A percentile compares a stretch with the other conserved stretches of the same genome.
phyloP scores from a whole-genome alignment of 53 echinoderm and acorn worm species.

The Zoroaster sp. region DNA sequence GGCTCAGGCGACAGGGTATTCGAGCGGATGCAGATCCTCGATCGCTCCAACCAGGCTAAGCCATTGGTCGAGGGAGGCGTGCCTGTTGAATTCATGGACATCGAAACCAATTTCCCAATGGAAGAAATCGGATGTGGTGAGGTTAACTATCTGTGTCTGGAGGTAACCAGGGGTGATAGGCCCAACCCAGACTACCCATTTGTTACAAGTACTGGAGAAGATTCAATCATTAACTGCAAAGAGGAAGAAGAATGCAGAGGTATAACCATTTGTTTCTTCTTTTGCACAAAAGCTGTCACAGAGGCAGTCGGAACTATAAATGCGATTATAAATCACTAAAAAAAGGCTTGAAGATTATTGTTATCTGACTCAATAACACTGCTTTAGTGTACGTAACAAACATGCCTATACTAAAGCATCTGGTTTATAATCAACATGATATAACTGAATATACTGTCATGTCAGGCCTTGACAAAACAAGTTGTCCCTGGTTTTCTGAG shows the following conservation, averaged over 20 bases:
- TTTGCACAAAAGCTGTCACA: neutral
- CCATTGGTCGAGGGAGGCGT: constrained; percentile 48
- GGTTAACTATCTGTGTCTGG: constrained; percentile 76
- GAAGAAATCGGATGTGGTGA: constrained; percentile 77
- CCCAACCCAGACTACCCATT: constrained; percentile 82
- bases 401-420: no score
- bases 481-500: no score
- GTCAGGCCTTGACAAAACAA: no score
- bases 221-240: constrained; percentile 64
- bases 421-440: no score
- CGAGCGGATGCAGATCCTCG: constrained; percentile 67
- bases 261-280: constrained; percentile 15
- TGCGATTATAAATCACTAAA: no score
- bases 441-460: no score
- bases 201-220: constrained; percentile 41
- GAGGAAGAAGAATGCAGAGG: constrained; percentile 68
- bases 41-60: constrained; percentile 37
- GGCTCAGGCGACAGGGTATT: constrained; percentile 70
- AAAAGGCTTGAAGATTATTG: no score
- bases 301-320: no score
- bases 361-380: no score
- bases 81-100: constrained; percentile 57
- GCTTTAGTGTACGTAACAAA: no score
- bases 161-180: constrained; percentile 68
- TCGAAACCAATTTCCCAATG: constrained; percentile 57